These are phyloP conservation scores for Neolamprologus modestus DNA, from an alignment of 2,113 vertebrate species.

Conservation along the genomic window DNA sequence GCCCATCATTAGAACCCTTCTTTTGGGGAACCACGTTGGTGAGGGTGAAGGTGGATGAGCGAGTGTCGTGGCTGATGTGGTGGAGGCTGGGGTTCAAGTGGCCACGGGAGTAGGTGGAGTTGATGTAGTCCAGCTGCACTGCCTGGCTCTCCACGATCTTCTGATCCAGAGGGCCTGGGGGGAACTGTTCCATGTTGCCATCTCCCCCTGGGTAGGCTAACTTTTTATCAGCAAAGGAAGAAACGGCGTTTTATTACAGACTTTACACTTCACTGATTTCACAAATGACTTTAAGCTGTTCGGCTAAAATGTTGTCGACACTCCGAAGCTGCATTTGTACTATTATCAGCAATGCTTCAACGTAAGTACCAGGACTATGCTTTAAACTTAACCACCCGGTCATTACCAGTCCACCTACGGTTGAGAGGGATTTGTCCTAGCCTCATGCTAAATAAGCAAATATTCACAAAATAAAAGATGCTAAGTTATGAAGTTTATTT, in stretches of 20 bases:
- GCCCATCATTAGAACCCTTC: conserved; percentile 56
- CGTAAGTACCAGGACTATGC: rapidly evolving
- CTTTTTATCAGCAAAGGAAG: conserved; percentile 5
- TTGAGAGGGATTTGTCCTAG: background rate
- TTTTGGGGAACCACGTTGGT: conserved; percentile 77
- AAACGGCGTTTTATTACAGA: background rate
- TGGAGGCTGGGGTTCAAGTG: conserved; percentile 76
- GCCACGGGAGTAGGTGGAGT: conserved; percentile 63
- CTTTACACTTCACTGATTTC: background rate
- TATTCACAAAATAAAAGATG: background rate
- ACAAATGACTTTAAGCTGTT: background rate
- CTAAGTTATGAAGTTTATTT: background rate
- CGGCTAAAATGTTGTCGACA: background rate
- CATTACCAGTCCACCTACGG: background rate
- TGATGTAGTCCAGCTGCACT: conserved; percentile 57
- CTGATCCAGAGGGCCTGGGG: conserved; percentile 43
- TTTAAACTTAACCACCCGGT: background rate
- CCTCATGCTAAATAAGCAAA: background rate
- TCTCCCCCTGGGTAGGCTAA: conserved; percentile 45
- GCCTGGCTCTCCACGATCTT: conserved; percentile 66
- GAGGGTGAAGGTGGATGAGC: conserved; percentile 72
- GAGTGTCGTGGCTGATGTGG: conserved; percentile 38
- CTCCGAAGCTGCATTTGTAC: background rate
- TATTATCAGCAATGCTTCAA: background rate
- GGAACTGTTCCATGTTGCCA: conserved; percentile 60